A percentile compares a stretch with the other conserved stretches of the same genome.
phyloP scores from a whole-genome alignment of 2,888 invertebrate species.

The Bellardia bayeri region DNA sequence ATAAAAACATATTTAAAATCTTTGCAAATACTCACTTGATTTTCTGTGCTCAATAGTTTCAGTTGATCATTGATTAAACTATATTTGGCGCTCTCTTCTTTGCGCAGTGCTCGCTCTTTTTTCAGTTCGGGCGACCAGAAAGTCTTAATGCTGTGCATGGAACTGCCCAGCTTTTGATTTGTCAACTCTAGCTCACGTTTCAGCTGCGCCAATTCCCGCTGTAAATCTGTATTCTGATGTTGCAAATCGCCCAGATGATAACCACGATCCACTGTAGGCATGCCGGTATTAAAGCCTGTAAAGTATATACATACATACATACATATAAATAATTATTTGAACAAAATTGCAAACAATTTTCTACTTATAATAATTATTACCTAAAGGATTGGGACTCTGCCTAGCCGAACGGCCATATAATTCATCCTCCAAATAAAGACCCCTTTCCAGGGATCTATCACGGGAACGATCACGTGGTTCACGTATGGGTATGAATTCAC shows the following conservation, averaged over 20 bases:
- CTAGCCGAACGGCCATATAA: constrained; percentile 88
- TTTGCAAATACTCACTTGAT: constrained; percentile 89
- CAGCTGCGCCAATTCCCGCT: constrained; percentile 94
- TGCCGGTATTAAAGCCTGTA: constrained; percentile 80
- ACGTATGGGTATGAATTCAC: constrained; percentile 94
- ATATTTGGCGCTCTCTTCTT: constrained; percentile 99
- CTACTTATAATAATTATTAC: constrained; percentile 74
- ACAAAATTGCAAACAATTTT: background rate
- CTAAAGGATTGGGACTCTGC: constrained; percentile 88
- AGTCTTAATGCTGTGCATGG: constrained; percentile 99
- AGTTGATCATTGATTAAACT: constrained; percentile 98
- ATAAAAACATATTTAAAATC: no score
- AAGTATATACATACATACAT: background rate
- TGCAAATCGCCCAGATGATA: constrained; percentile 92
- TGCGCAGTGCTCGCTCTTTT: constrained; percentile 97
- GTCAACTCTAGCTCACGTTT: constrained; percentile 97
- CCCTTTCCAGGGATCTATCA: constrained; percentile 88
- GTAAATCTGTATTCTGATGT: constrained; percentile 97
- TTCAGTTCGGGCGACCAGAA: constrained; percentile 99
- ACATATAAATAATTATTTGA: background rate
- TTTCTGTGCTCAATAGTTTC: constrained; percentile 97
- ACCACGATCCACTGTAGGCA: constrained; percentile 86
- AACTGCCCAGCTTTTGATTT: constrained; percentile 98
- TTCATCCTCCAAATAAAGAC: constrained; percentile 89
- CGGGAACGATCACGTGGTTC: constrained; percentile 89